Percentiles rank a stretch among this genome's conserved stretches.
These are phyloP conservation scores for Ectobius pallidus DNA, from an alignment of 2,888 invertebrate genomes.

Conservation along the genomic window DNA sequence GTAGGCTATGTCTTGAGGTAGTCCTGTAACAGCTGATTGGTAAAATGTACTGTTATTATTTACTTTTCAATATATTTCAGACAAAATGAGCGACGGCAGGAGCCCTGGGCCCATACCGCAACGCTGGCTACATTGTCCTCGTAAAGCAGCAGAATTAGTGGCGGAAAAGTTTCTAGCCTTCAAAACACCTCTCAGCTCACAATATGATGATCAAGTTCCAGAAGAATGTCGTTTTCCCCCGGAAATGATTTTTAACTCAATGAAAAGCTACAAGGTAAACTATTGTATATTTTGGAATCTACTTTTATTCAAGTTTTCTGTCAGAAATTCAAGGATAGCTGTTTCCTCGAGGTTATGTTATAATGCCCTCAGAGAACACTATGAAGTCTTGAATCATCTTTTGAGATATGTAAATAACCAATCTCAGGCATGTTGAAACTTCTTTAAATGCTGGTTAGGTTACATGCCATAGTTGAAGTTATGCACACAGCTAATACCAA, in stretches of 20 bases:
- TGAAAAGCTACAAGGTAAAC: slow-evolving; percentile 75
- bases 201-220: slow-evolving; percentile 85
- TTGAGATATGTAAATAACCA: too few species aligned
- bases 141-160: slow-evolving; percentile 75
- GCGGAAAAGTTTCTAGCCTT: slow-evolving; percentile 89
- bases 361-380: too few species aligned
- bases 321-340: too few species aligned
- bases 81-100: slow-evolving; percentile 17
- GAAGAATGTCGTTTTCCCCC: slow-evolving; percentile 83
- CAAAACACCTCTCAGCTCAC: slow-evolving; percentile 87
- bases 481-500: too few species aligned
- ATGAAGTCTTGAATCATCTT: too few species aligned
- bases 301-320: too few species aligned
- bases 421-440: too few species aligned
- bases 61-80: neutral
- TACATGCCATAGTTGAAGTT: too few species aligned
- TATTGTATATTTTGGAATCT: too few species aligned
- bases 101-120: slow-evolving; percentile 74
- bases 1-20: too few species aligned
- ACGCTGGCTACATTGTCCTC: slow-evolving; percentile 87
- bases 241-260: slow-evolving; percentile 82
- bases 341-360: too few species aligned
- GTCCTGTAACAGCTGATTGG: neutral
- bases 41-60: neutral
- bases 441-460: too few species aligned